Percentiles rank a stretch among this genome's conserved stretches.
Conservation (phyloP, 2,888 invertebrate genomes). For the Loripinus fragilis region DNA sequence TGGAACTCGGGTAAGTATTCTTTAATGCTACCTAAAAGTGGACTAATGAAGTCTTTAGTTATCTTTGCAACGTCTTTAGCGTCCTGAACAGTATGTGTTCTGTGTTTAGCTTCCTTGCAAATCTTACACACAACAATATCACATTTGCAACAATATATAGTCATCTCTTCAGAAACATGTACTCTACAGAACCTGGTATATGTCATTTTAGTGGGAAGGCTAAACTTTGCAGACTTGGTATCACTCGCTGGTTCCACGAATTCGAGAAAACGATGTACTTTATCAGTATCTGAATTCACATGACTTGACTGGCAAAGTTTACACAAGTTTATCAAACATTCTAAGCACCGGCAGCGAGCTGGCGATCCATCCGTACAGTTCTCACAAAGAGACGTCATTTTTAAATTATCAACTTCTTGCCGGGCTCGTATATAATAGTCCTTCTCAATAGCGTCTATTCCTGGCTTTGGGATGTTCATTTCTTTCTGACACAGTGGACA, state of each 20-base stretch:
- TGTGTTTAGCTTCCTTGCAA: conserved; percentile 63
- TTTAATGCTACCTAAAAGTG: conserved; percentile 67
- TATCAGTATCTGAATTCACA: conserved; percentile 46
- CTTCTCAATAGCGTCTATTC: conserved; percentile 49
- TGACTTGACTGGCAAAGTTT: conserved; percentile 55
- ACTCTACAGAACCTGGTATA: conserved; percentile 37
- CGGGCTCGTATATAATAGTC: conserved; percentile 65
- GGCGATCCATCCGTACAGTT: conserved; percentile 44
- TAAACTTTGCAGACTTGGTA: conserved; percentile 35
- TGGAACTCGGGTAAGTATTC: conserved; percentile 64
- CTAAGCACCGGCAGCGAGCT: conserved; percentile 61
- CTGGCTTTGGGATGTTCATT: conserved; percentile 62
- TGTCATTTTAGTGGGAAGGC: conserved; percentile 39
- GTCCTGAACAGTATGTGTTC: conserved; percentile 61
- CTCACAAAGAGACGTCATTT: conserved; percentile 58
- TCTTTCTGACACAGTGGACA: conserved; percentile 65
- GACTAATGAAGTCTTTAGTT: conserved; percentile 55
- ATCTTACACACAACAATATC: conserved; percentile 44
- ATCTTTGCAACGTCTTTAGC: conserved; percentile 57
- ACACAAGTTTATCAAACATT: conserved; percentile 64
- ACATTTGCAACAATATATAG: conserved; percentile 52
- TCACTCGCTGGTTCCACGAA: conserved; percentile 46
- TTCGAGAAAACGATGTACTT: conserved; percentile 63
- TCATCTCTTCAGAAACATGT: conserved; percentile 38
- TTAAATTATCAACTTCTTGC: conserved; percentile 57